phyloP scores from a whole-genome alignment of 2,888 invertebrate genomes.

The Stenurella melanura region DNA sequence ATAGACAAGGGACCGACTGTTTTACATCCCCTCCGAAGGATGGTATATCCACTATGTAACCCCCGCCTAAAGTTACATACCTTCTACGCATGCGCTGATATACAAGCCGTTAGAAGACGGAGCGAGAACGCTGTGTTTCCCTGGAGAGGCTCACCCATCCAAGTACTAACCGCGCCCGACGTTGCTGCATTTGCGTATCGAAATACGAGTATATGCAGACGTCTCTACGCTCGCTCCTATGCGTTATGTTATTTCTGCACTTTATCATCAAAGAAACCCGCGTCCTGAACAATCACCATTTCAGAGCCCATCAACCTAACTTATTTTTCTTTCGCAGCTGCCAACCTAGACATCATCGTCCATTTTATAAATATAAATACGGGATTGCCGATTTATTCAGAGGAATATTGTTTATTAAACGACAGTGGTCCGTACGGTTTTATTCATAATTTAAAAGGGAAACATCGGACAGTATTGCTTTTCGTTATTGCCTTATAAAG shows the following conservation, averaged over 20 bases:
- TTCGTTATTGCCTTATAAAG: not conserved
- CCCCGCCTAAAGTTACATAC: too few relatives aligned
- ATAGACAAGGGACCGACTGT: too few relatives aligned
- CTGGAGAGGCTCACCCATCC: too few relatives aligned
- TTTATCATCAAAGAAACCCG: slow-evolving; percentile 65
- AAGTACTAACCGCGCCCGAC: too few relatives aligned
- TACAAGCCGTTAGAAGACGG: too few relatives aligned
- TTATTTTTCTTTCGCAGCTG: slow-evolving; percentile 43
- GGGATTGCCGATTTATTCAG: slow-evolving; percentile 46
- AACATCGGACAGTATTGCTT: not conserved
- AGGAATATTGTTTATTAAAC: slow-evolving; percentile 33
- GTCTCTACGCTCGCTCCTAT: too few relatives aligned
- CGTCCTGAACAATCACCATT: slow-evolving; percentile 66
- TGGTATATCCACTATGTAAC: too few relatives aligned
- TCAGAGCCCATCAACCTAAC: slow-evolving; percentile 60
- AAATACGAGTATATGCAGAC: too few relatives aligned
- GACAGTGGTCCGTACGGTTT: not conserved
- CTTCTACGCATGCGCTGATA: too few relatives aligned
- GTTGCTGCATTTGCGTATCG: too few relatives aligned
- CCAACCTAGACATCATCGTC: slow-evolving; percentile 42
- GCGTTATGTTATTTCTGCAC: slow-evolving; percentile 66
- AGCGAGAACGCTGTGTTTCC: too few relatives aligned
- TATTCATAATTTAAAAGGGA: not conserved
- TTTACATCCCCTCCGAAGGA: too few relatives aligned
- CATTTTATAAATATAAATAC: slow-evolving; percentile 54